Evolutionary conservation across 1,140 invertebrate species (phyloP).

Genomic region (Caenorhabditis latens): DNA sequence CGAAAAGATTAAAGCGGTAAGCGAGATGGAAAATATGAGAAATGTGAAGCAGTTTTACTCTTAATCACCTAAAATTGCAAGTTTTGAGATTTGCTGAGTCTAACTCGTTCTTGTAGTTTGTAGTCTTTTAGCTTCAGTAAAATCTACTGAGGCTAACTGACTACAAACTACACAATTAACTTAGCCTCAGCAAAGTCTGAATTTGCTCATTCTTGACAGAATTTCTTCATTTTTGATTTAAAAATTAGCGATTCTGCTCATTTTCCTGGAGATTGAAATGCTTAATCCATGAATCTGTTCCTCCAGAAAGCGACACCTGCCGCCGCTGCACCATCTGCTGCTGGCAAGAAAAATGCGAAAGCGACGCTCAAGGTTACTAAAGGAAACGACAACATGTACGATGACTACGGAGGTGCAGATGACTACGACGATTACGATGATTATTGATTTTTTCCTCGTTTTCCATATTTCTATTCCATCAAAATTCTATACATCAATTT

Average conservation of each 20-base stretch:
- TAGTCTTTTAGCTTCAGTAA: too few species aligned
- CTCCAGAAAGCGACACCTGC: slow-evolving; percentile 21
- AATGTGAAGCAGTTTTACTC: too few species aligned
- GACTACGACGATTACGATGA: slow-evolving; percentile 15
- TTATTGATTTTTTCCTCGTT: neutral
- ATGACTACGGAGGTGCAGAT: slow-evolving; percentile 54
- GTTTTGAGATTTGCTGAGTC: too few species aligned
- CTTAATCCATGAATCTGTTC: neutral
- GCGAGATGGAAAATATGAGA: neutral
- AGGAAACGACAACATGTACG: slow-evolving; percentile 50
- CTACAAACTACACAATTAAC: too few species aligned
- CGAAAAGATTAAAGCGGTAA: slow-evolving; percentile 57
- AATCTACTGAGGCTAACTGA: too few species aligned
- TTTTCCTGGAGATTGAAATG: neutral
- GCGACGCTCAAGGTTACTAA: slow-evolving; percentile 51
- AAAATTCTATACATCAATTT: neutral
- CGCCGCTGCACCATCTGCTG: neutral
- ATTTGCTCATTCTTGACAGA: neutral
- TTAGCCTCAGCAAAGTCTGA: neutral
- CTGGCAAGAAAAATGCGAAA: slow-evolving; percentile 52
- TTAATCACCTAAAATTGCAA: too few species aligned
- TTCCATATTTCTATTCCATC: neutral
- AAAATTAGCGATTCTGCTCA: neutral
- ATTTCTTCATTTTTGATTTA: neutral
- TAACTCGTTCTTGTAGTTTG: too few species aligned